Base-by-base conservation (phyloP, 2,797 vertebrate genomes). In the Epinephelus awoara region DNA sequence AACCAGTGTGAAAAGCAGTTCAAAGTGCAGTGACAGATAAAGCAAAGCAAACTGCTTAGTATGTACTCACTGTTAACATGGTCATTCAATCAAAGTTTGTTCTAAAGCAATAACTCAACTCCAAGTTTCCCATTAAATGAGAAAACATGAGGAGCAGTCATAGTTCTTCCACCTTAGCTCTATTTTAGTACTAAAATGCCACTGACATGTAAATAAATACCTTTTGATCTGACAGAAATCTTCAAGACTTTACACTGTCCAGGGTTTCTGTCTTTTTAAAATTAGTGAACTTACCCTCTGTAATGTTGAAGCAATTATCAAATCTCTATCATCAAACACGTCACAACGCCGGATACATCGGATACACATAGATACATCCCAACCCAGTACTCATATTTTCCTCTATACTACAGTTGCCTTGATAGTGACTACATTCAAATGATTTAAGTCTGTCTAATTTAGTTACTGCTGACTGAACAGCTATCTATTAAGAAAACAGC, bases 391-490 rank as follows among this genome's bases (percentile, higher is more conserved):
- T 42, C 10, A 42, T 42, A 42, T 42, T 42, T 42, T 42, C 40
- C 40, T 12, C n/a, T n/a, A n/a, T n/a, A n/a, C n/a, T n/a, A n/a
- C n/a, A n/a, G n/a, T n/a, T n/a, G n/a, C 15, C 40, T 47, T 9
- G 18, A 29, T 13, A 18, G 29, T 21, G 2, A 2, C 4, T 50
- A 3, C 42, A 51, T 21, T 38, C 0, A 46, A 67, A 59, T 76
- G 2, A 21, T 18, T 52, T 6, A 49, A 40, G 15, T 46, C 25
- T 6, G 17, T 40, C 9, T 27, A 55, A 18, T 62, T 34, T 51
- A 70, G 40, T 68, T 38, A 6, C 27, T 44, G 27, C 58, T 55
- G 29, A 64, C 6, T 56, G n/a, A 56, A 73, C 46, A 29, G 27
- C 12, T 21, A n/a, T 55, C 44, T 7, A 15, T 6, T 12, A 40